Evolutionary conservation across 2,113 vertebrate genomes (phyloP), one percentile per base, ranked within the genome.

Genomic region (Antigone vipio): DNA sequence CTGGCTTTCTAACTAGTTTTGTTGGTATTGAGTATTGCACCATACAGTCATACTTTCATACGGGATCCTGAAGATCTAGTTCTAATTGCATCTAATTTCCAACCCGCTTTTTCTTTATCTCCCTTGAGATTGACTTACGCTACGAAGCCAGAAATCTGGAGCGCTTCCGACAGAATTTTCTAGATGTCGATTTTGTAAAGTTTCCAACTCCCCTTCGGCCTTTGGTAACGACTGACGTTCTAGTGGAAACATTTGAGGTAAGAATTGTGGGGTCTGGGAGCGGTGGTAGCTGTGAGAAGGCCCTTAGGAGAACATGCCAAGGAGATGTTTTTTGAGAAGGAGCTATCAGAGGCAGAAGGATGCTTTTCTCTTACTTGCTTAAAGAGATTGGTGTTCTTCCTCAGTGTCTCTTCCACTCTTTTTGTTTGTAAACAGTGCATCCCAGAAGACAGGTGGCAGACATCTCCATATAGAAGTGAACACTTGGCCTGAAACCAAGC

Each of bases 241-340:
- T 99, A 74, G 99, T 99, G 91, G 99, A 99, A 95, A 99, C 99
- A 0, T 99, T 99, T 68, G 99, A 99, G 97, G 99, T 99, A 94
- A 98, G 98, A 94, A 67, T 23, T 35, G 50, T n/a, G 50, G 55
- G 11, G 8, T 32, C 42, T 89, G 53, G 35, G 44, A 44, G 29
- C 0, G 0, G 8, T 40, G 29, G 35, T 58, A 42, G 50, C 16
- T 34, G 27, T 34, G 44, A 87, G 69, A 78, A 94, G 40, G n/a
- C 30, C 76, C 56, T 60, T 26, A n/a, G 50, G 62, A 83, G 68
- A 85, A 38, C 5, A 2, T 26, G 64, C 30, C 35, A 56, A 55
- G 32, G 21, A 80, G 27, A 15, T 44, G 3, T 0, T 47, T 75
- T 72, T 58, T 49, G 64, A 85, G 42, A 69, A 72, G 15, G 30